These are phyloP conservation scores for Poecilia gillii DNA, from an alignment of 2,797 vertebrate genomes.

Conservation along the genomic window DNA sequence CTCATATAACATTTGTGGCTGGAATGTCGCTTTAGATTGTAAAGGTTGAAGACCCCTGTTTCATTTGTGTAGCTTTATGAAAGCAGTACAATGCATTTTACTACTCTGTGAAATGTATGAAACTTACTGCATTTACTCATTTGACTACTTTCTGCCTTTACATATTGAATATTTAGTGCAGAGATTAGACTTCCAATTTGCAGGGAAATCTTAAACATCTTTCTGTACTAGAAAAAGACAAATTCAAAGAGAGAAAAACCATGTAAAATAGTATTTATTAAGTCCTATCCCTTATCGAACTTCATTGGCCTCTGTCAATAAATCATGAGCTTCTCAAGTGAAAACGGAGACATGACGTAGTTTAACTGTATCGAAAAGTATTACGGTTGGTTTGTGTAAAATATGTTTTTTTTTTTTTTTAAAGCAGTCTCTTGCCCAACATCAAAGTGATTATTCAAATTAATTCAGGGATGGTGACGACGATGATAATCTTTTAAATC, in stretches of 20 bases:
- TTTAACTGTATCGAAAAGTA: background rate
- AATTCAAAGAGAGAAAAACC: conserved; percentile 45
- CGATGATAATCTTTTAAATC: conserved; percentile 39
- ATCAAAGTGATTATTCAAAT: conserved; percentile 16
- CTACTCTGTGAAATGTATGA: background rate
- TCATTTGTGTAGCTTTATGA: background rate
- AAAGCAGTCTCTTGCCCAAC: background rate
- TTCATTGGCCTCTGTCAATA: conserved; percentile 10
- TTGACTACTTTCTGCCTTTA: conserved; percentile 15
- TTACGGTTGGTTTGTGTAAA: background rate
- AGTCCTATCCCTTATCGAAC: background rate
- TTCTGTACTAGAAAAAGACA: background rate
- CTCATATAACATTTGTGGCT: background rate
- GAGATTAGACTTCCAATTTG: conserved; percentile 20
- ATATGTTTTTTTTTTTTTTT: background rate
- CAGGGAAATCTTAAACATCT: conserved; percentile 14
- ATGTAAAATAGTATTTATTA: background rate
- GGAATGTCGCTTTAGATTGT: background rate
- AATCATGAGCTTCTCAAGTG: background rate
- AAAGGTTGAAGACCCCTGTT: background rate
- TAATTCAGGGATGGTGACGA: conserved; percentile 12
- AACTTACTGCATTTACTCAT: background rate
- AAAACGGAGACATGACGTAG: conserved; percentile 12
- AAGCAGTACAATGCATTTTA: background rate
- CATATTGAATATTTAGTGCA: conserved; percentile 29